Evolutionary conservation across 1,140 invertebrate species (phyloP), one percentile per base, ranked within the genome.

Genomic region (Drosophila sp.): DNA sequence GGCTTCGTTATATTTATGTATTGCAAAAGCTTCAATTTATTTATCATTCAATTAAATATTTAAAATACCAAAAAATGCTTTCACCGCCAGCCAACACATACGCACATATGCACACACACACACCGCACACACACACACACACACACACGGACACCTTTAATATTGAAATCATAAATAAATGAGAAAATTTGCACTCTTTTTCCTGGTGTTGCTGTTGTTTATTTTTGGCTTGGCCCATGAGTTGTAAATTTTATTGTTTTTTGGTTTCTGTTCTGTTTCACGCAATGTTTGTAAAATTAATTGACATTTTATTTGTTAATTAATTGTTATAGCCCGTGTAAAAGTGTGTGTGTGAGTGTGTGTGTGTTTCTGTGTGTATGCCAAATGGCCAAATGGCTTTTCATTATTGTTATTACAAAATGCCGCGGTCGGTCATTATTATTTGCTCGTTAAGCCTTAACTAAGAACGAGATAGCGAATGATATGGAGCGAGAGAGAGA

Each of bases 141-240:
- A 11, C 70, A 38, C 57, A 60, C 60, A 55, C 67, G 17, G 62
- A 65, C 82, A 86, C 83, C 83, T 89, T 89, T 89, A 89, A 84
- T 89, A 89, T 89, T 89, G 84, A 89, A 89, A 89, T 89, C 84
- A 89, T 89, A 89, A 89, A 89, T 89, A 89, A 89, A 89, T 89
- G 85, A 89, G 84, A 76, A 89, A 89, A 84, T 84, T 80, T 78
- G 66, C 58, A 56, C 54, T 47, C 64, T 41, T 57, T 75, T 75
- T 56, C 66, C 60, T 70, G 44, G 32, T 33, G 30, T 56, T 61
- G 30, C 33, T 47, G 8, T 60, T 62, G 54, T 74, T 83, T 79
- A 74, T 83, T 78, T 79, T 67, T 54, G 67, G 40, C 40, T 60
- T 61, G 23, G 27, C 50, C 65, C 65, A 72, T 72, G 66, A 60